Conservation (phyloP, 2,113 vertebrate species). For the Psettodes erumei region DNA sequence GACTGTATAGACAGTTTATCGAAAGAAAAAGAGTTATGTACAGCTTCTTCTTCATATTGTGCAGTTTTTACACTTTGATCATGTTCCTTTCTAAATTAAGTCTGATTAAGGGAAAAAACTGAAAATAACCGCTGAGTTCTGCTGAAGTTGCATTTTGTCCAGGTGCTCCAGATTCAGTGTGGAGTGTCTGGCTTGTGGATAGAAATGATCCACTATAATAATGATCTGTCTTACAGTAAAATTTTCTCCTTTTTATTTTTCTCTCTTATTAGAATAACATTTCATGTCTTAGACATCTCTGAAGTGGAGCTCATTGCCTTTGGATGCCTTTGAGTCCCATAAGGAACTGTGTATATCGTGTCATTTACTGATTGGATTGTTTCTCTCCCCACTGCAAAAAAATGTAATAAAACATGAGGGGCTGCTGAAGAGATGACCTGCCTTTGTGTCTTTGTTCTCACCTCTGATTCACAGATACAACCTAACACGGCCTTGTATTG, state of each 20-base stretch:
- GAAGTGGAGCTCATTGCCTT: constrained; percentile 43
- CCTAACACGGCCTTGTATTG: neutral
- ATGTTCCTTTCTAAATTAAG: constrained; percentile 70
- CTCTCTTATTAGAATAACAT: constrained; percentile 39
- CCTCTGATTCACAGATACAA: neutral
- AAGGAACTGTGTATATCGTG: constrained; percentile 69
- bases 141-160: constrained; percentile 29
- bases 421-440: constrained; percentile 52
- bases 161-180: constrained; percentile 56
- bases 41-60: constrained; percentile 68
- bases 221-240: constrained; percentile 48
- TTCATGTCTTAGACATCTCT: constrained; percentile 65
- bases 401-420: constrained; percentile 77
- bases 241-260: constrained; percentile 48
- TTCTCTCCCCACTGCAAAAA: constrained; percentile 63
- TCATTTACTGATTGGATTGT: constrained; percentile 71
- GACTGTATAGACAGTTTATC: constrained; percentile 61
- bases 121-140: constrained; percentile 31
- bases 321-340: constrained; percentile 50
- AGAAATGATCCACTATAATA: constrained; percentile 59
- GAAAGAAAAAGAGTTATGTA: constrained; percentile 67
- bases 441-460: constrained; percentile 29
- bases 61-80: constrained; percentile 67
- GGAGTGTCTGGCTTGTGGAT: constrained; percentile 50
- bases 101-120: constrained; percentile 37